Base-by-base conservation (phyloP, 2,113 vertebrate genomes). In the Glareola pratincola region DNA sequence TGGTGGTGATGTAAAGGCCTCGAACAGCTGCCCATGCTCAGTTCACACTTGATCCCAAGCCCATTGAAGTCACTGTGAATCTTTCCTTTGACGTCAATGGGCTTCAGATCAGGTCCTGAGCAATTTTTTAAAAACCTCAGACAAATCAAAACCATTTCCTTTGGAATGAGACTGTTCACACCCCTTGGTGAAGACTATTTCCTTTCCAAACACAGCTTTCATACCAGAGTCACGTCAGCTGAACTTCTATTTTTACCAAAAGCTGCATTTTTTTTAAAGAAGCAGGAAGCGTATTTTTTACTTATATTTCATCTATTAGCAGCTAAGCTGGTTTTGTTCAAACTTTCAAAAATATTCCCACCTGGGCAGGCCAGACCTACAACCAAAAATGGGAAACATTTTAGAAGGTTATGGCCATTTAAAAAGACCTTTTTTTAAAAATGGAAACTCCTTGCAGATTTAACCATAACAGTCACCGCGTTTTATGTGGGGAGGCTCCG, bases 81-180 rank as follows among this genome's bases (percentile, higher is more conserved):
- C 87, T 91, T 96, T 82, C 69, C 84, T 96, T 95, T 97, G 96
- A 97, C 96, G 93, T 97, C 96, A 97, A 85, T 92, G 85, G 90
- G 96, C 87, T 96, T 88, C 85, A 96, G 77, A 96, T 96, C 90
- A 93, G 90, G 71, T 96, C 74, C 84, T 90, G 64, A 95, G 71
- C 81, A 93, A n/a, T 88, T 95, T 94, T 92, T 85, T 45, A 1
- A 79, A 95, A 97, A 95, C 96, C 96, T 95, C 96, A 97, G 81
- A 90, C 90, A 96, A 97, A 97, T 97, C 94, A 97, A 96, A 97
- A 96, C 96, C 96, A 96, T 96, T 94, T 97, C 92, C 36, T 76
- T 96, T 93, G 90, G 87, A 96, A 96, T 72, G 15, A 90, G 78
- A 64, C 69, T 69, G 69, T 82, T 94, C 94, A 93, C 87, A 82